phyloP scores from a whole-genome alignment of 2,797 vertebrate species.

The Monodelphis domestica region DNA sequence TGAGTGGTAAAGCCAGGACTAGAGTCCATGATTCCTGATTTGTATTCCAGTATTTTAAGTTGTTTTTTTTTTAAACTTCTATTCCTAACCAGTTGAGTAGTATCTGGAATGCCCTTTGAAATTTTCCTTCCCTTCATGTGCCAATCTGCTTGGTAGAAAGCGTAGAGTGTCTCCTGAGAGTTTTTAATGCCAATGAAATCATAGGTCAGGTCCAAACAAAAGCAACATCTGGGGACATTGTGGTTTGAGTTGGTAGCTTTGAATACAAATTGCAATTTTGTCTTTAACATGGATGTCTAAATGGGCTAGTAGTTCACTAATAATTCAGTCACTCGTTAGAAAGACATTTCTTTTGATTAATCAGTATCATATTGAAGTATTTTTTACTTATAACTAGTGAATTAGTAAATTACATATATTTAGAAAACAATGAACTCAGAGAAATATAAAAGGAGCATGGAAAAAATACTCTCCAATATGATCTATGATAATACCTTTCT shows the following conservation, averaged over 20 bases:
- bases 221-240: background rate
- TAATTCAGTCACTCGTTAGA: background rate
- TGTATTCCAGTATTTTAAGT: background rate
- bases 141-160: background rate
- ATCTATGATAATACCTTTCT: background rate
- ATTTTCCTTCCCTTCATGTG: background rate
- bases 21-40: background rate
- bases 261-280: background rate
- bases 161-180: background rate
- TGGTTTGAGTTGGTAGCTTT: background rate
- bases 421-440: conserved; percentile 17
- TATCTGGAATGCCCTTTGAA: background rate
- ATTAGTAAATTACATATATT: background rate
- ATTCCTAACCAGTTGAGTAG: background rate
- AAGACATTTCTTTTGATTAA: background rate
- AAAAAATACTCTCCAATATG: background rate
- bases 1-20: background rate
- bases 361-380: background rate
- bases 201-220: background rate
- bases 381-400: background rate
- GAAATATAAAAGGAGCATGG: conserved; percentile 14
- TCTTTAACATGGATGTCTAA: background rate
- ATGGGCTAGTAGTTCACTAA: background rate
- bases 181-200: background rate
- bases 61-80: background rate